These are phyloP conservation scores for Idaea aversata DNA, from an alignment of 2,888 invertebrate species.

Conservation along the genomic window DNA sequence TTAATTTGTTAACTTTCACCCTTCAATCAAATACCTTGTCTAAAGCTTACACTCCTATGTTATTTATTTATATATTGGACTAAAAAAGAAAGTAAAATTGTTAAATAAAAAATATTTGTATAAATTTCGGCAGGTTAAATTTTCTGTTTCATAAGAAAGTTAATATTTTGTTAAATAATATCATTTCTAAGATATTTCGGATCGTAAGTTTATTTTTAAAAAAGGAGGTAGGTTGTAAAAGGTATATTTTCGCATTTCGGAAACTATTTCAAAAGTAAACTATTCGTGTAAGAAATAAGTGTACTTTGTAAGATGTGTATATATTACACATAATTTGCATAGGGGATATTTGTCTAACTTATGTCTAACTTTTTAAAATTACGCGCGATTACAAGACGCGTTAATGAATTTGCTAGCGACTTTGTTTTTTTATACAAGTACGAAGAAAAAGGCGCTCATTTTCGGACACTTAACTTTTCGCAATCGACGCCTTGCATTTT, in stretches of 20 bases:
- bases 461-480: neutral
- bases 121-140: slow-evolving; percentile 25
- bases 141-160: slow-evolving; percentile 24
- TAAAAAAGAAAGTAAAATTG: neutral
- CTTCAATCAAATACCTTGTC: neutral
- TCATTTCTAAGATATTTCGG: slow-evolving; percentile 27
- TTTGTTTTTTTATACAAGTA: neutral
- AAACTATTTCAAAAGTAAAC: slow-evolving; percentile 56
- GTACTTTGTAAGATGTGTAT: slow-evolving; percentile 73
- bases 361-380: neutral
- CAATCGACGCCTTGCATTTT: neutral
- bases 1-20: neutral
- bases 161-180: slow-evolving; percentile 27
- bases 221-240: slow-evolving; percentile 50
- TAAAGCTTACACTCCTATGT: neutral
- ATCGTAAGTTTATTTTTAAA: slow-evolving; percentile 46
- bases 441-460: neutral
- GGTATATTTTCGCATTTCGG: slow-evolving; percentile 58
- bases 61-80: slow-evolving; percentile 8
- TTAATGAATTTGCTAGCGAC: neutral
- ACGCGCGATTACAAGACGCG: neutral
- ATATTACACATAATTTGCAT: slow-evolving; percentile 63
- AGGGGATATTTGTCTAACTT: slow-evolving; percentile 31
- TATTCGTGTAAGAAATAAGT: slow-evolving; percentile 61
- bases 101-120: slow-evolving; percentile 11